These are phyloP conservation scores for Isaurus tuberculatus DNA, from an alignment of 92 coral and sea anemone genomes.

Conservation along the genomic window DNA sequence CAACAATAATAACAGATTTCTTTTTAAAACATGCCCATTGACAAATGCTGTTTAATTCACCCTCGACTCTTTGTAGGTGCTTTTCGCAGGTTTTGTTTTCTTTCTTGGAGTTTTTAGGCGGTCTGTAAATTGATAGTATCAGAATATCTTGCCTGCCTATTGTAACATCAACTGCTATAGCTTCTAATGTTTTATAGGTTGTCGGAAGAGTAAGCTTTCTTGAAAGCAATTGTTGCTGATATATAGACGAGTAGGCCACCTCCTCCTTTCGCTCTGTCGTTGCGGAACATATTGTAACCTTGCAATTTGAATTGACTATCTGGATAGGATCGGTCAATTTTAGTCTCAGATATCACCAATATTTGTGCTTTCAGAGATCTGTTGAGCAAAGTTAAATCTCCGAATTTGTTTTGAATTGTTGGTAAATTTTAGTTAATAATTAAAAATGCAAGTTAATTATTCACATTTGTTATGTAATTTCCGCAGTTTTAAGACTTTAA, in stretches of 20 bases:
- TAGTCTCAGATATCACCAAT: slow-evolving; percentile 49
- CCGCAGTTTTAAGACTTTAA: no score
- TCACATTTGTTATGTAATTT: no score
- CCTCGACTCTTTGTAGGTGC: slow-evolving; percentile 38
- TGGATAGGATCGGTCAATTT: slow-evolving; percentile 52
- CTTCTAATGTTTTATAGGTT: slow-evolving; percentile 1
- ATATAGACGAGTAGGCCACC: slow-evolving; percentile 47
- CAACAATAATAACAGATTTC: slow-evolving; percentile 33
- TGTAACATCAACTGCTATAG: slow-evolving; percentile 24
- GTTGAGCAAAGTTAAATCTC: slow-evolving; percentile 12
- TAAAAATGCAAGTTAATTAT: no score
- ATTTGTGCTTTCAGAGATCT: slow-evolving; percentile 45
- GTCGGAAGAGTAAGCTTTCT: slow-evolving; percentile 24
- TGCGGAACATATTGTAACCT: slow-evolving; percentile 40
- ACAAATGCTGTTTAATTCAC: slow-evolving; percentile 39
- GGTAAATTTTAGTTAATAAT: no score
- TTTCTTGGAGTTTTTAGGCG: slow-evolving; percentile 7
- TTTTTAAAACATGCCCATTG: slow-evolving; percentile 45
- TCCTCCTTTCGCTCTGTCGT: slow-evolving; percentile 51
- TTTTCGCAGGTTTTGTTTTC: slow-evolving; percentile 9
- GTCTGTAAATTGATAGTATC: slow-evolving; percentile 25
- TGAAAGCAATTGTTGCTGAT: slow-evolving; percentile 20
- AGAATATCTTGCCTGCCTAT: slow-evolving; percentile 7
- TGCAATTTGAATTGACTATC: slow-evolving; percentile 39
- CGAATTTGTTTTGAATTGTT: slow-evolving; percentile 51